phyloP scores from a whole-genome alignment of 2,113 vertebrate genomes.

The Rousettus leschenaultii region DNA sequence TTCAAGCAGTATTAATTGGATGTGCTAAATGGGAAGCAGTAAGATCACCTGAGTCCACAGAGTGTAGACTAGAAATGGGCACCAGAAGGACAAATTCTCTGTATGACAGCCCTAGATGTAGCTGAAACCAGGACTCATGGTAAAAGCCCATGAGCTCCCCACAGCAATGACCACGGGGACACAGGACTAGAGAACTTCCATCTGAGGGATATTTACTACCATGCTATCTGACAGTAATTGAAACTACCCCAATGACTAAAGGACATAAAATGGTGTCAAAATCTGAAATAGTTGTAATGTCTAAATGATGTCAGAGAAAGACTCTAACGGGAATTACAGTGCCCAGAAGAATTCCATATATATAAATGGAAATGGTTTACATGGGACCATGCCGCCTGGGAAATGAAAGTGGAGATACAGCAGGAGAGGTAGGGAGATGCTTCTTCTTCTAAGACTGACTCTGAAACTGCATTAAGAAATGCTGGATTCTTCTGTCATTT shows the following conservation, averaged over 20 bases:
- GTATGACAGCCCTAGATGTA: background rate
- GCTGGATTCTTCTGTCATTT: background rate
- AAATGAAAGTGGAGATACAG: background rate
- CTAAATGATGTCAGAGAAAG: background rate
- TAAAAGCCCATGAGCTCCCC: background rate
- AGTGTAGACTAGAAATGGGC: background rate
- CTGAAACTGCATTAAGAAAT: background rate
- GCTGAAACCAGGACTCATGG: background rate
- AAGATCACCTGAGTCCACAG: background rate
- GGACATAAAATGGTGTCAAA: background rate
- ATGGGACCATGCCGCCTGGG: background rate
- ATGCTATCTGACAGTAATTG: background rate
- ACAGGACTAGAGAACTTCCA: background rate
- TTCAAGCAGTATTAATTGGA: background rate
- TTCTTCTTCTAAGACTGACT: background rate
- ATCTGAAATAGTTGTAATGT: background rate
- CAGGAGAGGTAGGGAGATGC: background rate
- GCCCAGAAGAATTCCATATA: background rate
- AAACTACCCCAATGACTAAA: background rate
- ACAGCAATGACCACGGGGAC: background rate
- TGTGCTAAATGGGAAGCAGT: background rate
- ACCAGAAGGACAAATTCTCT: background rate
- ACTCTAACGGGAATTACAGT: background rate
- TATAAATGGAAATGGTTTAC: background rate
- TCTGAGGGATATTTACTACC: background rate